Percentiles rank a stretch among this genome's conserved stretches.
These are phyloP conservation scores for Indicator indicator DNA, from an alignment of 2,113 vertebrate species.

Conservation along the genomic window DNA sequence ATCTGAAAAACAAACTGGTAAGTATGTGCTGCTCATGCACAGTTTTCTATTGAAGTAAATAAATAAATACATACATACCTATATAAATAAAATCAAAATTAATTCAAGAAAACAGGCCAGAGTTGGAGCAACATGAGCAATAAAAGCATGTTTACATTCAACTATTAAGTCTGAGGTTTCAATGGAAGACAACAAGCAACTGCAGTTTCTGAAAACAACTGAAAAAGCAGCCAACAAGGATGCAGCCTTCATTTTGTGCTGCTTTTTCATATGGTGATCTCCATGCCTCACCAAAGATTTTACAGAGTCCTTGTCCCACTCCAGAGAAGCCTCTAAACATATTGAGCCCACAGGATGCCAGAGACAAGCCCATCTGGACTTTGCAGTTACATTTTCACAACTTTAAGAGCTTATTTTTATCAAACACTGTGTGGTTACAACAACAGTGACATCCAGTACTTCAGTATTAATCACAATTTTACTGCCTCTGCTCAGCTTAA, in stretches of 20 bases:
- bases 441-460: background rate
- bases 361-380: background rate
- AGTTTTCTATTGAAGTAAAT: background rate
- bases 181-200: background rate
- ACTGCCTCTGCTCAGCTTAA: background rate
- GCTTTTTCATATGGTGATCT: background rate
- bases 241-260: background rate
- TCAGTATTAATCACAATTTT: background rate
- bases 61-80: too few relatives aligned
- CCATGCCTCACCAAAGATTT: background rate
- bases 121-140: background rate
- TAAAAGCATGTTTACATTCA: background rate
- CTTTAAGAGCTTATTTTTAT: background rate
- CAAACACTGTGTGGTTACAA: rapidly evolving
- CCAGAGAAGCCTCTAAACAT: background rate
- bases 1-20: background rate
- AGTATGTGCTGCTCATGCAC: background rate
- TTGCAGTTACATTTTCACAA: background rate
- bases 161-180: background rate
- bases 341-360: background rate
- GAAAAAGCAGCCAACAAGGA: background rate
- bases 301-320: background rate
- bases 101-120: background rate
- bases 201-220: background rate
- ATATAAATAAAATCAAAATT: background rate